Conservation (phyloP, 2,888 invertebrate species). For the Kryphioiulus occultus region DNA sequence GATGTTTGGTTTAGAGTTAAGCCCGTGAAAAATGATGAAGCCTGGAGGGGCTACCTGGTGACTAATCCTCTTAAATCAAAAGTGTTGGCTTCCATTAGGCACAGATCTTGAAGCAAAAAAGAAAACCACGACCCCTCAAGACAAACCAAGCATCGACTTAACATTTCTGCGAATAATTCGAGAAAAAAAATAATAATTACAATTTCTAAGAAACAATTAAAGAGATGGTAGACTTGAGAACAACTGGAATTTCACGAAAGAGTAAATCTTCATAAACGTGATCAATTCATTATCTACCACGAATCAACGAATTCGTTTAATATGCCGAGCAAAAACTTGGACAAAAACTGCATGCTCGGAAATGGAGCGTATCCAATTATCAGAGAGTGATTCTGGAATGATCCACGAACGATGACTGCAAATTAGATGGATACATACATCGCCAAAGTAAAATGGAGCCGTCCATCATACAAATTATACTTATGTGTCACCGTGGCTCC, state of each 20-base stretch:
- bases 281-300: background rate
- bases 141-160: no score
- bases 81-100: background rate
- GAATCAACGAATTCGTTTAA: background rate
- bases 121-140: no score
- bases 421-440: background rate
- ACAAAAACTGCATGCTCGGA: no score
- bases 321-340: background rate
- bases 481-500: background rate
- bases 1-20: background rate
- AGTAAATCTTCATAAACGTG: background rate
- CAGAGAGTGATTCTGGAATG: conserved; percentile 7
- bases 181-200: background rate
- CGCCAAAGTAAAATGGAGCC: background rate
- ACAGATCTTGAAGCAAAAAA: no score
- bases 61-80: background rate
- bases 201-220: background rate
- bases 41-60: background rate
- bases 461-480: background rate
- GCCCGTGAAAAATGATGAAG: background rate
- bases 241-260: background rate
- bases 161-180: no score
- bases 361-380: no score
- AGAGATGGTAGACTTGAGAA: background rate
- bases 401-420: background rate